Conservation (phyloP, 2,888 invertebrate genomes). For the Rambutsinella grinnellia region DNA sequence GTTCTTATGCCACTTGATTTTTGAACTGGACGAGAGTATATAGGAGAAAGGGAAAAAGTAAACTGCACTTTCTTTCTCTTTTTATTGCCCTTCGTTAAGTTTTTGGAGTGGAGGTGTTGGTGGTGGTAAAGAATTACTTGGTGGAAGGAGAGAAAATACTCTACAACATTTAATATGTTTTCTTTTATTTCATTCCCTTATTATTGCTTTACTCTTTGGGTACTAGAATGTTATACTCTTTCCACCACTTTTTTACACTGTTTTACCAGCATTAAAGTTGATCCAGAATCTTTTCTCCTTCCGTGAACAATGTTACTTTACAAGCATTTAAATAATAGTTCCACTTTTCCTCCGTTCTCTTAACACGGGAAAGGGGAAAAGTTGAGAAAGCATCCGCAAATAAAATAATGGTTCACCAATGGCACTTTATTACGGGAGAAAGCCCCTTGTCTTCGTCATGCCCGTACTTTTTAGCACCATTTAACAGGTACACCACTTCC, state of each 20-base stretch:
- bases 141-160: no score
- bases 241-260: slow-evolving; percentile 15
- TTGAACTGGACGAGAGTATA: slow-evolving; percentile 6
- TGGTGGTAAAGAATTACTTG: no score
- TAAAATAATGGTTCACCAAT: slow-evolving; percentile 51
- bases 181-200: no score
- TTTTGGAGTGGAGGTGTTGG: slow-evolving; percentile 1
- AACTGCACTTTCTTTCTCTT: slow-evolving; percentile 26
- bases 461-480: not conserved
- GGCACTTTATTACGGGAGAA: slow-evolving; percentile 44
- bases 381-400: slow-evolving; percentile 45
- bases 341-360: slow-evolving; percentile 10
- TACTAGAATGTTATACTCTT: no score
- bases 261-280: no score
- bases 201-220: not conserved
- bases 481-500: not conserved
- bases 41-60: slow-evolving; percentile 24
- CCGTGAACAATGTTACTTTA: slow-evolving; percentile 15
- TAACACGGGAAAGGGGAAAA: slow-evolving; percentile 13
- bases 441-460: slow-evolving; percentile 30
- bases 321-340: slow-evolving; percentile 51
- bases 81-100: slow-evolving; percentile 36
- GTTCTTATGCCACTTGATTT: slow-evolving; percentile 24
- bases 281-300: slow-evolving; percentile 1
- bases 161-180: no score